Conservation (phyloP, 2,113 vertebrate genomes). For the Cyprinus carpio region DNA sequence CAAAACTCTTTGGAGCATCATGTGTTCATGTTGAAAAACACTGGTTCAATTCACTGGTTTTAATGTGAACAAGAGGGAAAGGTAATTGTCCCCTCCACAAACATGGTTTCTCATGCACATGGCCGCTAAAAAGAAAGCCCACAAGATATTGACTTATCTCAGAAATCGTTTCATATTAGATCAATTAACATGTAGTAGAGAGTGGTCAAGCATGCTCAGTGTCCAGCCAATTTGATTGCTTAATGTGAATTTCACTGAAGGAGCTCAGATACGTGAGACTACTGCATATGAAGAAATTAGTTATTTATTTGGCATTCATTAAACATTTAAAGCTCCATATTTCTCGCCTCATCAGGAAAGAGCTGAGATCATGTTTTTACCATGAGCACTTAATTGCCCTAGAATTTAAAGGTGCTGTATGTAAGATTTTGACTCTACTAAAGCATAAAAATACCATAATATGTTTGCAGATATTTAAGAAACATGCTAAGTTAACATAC, state of each 20-base stretch:
- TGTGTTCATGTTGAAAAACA: neutral
- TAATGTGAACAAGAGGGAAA: conserved; percentile 20
- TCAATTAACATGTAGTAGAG: neutral
- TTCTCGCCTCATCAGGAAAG: conserved; percentile 60
- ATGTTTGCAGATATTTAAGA: too few relatives aligned
- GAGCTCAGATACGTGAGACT: conserved; percentile 41
- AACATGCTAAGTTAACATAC: too few relatives aligned
- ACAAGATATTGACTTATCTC: conserved; percentile 24
- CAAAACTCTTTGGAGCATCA: conserved; percentile 19
- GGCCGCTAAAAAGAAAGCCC: neutral
- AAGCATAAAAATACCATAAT: too few relatives aligned
- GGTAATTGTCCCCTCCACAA: neutral
- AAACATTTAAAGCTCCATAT: conserved; percentile 66
- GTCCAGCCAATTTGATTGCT: conserved; percentile 42
- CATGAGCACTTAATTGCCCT: conserved; percentile 56
- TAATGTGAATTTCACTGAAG: conserved; percentile 48
- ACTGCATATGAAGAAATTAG: conserved; percentile 43
- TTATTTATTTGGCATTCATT: conserved; percentile 67
- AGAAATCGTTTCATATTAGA: conserved; percentile 16
- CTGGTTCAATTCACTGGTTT: neutral
- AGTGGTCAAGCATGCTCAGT: conserved; percentile 15
- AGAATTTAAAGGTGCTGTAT: too few relatives aligned
- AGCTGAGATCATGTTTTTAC: conserved; percentile 18
- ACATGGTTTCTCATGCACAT: conserved; percentile 1
- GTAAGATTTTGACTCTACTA: too few relatives aligned